Conservation (phyloP, 2,797 vertebrate species). For the Gymnocypris eckloni region DNA sequence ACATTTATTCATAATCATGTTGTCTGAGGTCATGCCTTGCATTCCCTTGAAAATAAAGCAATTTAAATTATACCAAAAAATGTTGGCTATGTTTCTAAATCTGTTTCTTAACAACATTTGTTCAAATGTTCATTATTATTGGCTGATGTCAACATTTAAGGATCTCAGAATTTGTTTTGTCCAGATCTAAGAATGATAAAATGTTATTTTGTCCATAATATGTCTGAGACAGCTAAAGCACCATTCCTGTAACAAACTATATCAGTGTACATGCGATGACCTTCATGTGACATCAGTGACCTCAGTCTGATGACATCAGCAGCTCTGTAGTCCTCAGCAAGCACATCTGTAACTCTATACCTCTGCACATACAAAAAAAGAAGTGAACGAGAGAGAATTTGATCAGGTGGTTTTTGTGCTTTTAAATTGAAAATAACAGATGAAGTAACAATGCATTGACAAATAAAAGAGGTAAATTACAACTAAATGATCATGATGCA, state of each 20-base stretch:
- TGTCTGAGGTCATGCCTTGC: background rate
- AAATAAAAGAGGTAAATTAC: background rate
- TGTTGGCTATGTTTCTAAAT: background rate
- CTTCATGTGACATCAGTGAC: conserved; percentile 10
- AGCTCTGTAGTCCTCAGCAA: conserved; percentile 3
- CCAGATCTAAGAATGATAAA: background rate
- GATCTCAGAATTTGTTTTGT: background rate
- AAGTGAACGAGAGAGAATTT: background rate
- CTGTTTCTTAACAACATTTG: background rate
- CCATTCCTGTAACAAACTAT: background rate
- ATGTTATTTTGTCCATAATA: no score
- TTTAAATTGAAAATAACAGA: background rate
- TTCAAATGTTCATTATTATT: background rate
- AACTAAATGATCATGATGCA: background rate
- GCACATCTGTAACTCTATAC: conserved; percentile 19
- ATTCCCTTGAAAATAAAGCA: background rate
- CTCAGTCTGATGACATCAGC: conserved; percentile 44
- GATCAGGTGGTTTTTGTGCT: background rate
- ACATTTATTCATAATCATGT: conserved; percentile 7
- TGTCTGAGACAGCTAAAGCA: background rate
- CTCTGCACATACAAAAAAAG: background rate
- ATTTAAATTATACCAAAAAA: conserved; percentile 3
- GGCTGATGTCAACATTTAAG: conserved; percentile 13
- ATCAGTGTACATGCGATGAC: background rate
- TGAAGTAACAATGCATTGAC: background rate